Conservation (phyloP, 1,140 invertebrate genomes). For the Drosophila azteca region DNA sequence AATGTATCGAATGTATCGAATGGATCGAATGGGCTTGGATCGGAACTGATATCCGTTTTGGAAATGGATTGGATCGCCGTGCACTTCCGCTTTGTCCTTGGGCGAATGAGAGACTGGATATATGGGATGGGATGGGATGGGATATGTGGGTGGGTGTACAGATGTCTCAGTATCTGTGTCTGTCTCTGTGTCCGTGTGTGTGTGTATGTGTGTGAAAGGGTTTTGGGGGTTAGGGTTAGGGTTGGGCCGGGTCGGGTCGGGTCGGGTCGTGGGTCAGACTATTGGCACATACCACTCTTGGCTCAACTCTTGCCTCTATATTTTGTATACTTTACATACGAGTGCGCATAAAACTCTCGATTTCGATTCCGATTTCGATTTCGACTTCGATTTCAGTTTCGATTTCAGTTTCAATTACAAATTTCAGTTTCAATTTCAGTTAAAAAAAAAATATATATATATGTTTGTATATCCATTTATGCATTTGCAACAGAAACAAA, state of each 20-base stretch:
- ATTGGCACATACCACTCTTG: slow-evolving; percentile 45
- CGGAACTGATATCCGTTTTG: too few relatives aligned
- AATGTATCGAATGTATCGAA: too few relatives aligned
- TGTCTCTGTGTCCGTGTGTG: not conserved
- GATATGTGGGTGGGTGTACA: slow-evolving; percentile 8
- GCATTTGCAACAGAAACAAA: slow-evolving; percentile 26
- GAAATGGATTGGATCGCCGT: too few relatives aligned
- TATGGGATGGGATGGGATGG: not conserved
- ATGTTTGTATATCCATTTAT: too few relatives aligned
- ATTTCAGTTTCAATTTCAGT: not conserved
- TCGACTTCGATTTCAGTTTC: not conserved
- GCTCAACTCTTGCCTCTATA: slow-evolving; percentile 28
- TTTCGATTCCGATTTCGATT: not conserved
- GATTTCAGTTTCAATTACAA: not conserved
- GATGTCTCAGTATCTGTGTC: not conserved
- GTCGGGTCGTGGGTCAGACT: slow-evolving; percentile 32
- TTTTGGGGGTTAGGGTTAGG: slow-evolving; percentile 4
- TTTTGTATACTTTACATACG: slow-evolving; percentile 13
- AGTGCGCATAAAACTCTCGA: too few relatives aligned
- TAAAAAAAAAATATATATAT: not conserved
- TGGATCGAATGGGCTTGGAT: too few relatives aligned
- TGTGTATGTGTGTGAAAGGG: slow-evolving; percentile 6
- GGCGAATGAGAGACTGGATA: slow-evolving; percentile 3
- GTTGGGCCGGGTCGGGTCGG: slow-evolving; percentile 6
- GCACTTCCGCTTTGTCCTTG: slow-evolving; percentile 18